Conservation (phyloP, 2,797 vertebrate genomes). For the Tauraco hartlaubi region DNA sequence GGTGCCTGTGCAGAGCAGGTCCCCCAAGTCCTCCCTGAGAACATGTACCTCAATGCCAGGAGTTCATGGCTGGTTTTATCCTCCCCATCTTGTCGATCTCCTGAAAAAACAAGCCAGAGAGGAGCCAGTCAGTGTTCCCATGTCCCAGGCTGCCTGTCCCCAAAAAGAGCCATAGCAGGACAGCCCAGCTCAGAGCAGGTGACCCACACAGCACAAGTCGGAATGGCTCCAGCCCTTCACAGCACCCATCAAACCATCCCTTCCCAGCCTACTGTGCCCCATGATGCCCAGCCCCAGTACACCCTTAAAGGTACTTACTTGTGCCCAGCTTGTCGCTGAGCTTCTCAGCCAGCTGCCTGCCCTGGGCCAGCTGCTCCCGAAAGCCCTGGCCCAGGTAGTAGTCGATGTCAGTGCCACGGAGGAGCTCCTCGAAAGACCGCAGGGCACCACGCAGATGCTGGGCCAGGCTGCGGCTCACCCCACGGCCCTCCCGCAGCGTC, state of each 20-base stretch:
- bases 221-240: not conserved
- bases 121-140: not conserved
- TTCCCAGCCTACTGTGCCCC: rapidly evolving
- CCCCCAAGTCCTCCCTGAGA: not conserved
- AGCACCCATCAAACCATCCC: not conserved
- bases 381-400: conserved; percentile 94
- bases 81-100: conserved; percentile 84
- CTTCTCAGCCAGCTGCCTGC: conserved; percentile 83
- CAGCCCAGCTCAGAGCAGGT: rapidly evolving
- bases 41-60: conserved; percentile 86
- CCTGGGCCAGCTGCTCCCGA: conserved; percentile 89
- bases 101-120: conserved; percentile 76
- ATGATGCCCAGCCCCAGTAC: rapidly evolving
- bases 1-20: not conserved
- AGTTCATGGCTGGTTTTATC: conserved; percentile 88
- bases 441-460: conserved; percentile 88
- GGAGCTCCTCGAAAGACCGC: conserved; percentile 92
- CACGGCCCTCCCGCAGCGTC: conserved; percentile 85
- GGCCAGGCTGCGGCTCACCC: conserved; percentile 85
- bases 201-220: not conserved
- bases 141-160: not conserved
- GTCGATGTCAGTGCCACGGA: conserved; percentile 90
- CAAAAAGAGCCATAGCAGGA: not conserved
- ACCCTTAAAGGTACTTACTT: not conserved
- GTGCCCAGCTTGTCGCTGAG: conserved; percentile 85